Evolutionary conservation across 2,113 vertebrate genomes (phyloP), one percentile per base, ranked within the genome.

Genomic region (Anas platyrhynchos): DNA sequence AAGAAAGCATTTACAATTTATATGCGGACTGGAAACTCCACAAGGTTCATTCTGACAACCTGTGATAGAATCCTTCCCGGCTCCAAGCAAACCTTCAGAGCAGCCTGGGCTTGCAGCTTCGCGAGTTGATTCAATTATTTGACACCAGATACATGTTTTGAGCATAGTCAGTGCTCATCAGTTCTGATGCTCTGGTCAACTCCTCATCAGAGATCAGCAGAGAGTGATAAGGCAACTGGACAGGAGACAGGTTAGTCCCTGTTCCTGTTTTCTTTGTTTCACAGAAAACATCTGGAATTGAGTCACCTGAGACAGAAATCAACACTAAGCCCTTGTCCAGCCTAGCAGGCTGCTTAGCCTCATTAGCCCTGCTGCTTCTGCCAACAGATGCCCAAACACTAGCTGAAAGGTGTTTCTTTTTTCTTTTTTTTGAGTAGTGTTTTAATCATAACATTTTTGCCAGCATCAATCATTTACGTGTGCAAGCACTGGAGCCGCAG

Each of bases 361-460:
- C 67, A 44, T 27, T 16, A 46, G 32, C 38, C 25, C 23, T 15
- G 5, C 58, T 63, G 59, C 79, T 77, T 50, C 65, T 77, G 41
- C 36, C 1, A 2, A 36, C 46, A 46, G n/a, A 43, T 48, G 54
- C 62, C 55, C 68, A 55, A 43, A 46, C 44, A 31, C 50, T 6
- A 41, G 54, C 2, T 2, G 50, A 34, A 74, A 77, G 36, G 46
- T 91, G 83, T 54, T 32, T 36, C 62, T 13, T 34, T 77, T 21
- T 3, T 11, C 11, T 67, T 46, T 46, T 1, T 91, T 83, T 79
- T 78, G 26, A 20, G 48, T 20, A 26, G 32, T 26, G 26, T 94
- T 92, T 95, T 78, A 56, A 93, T 92, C 43, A 66, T 46, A 69
- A 65, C 63, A 83, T 65, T 85, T 74, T 75, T 94, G 86, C 38